A percentile compares a stretch with the other conserved stretches of the same genome.
Conservation (phyloP, 2,888 invertebrate species). For the Punctoribates punctum region DNA sequence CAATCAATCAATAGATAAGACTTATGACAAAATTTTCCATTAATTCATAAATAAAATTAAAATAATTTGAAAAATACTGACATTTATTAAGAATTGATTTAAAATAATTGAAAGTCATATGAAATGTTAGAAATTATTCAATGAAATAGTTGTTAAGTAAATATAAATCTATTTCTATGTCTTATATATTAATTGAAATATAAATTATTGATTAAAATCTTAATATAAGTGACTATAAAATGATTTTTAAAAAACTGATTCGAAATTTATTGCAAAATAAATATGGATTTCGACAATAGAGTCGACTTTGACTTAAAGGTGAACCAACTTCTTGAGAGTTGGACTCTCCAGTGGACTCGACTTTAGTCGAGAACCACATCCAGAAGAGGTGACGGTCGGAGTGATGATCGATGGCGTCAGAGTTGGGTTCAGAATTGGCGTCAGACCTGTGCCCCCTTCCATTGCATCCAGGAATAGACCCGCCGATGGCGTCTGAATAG, state of each 20-base stretch:
- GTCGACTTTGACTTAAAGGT: background rate
- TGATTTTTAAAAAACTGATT: background rate
- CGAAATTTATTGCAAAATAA: conserved; percentile 3
- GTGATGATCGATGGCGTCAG: conserved; percentile 35
- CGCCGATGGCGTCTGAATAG: conserved; percentile 75
- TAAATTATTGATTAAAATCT: background rate
- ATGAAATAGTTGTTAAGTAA: too few relatives aligned
- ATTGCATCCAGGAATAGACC: conserved; percentile 87
- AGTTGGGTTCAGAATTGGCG: conserved; percentile 63
- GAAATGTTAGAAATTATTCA: too few relatives aligned
- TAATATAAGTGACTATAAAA: background rate
- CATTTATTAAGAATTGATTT: background rate
- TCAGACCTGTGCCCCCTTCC: conserved; percentile 85
- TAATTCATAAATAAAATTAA: too few relatives aligned
- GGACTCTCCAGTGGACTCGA: conserved; percentile 7
- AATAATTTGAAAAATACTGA: too few relatives aligned
- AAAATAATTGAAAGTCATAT: background rate
- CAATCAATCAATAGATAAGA: too few relatives aligned
- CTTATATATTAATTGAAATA: background rate
- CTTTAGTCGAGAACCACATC: background rate
- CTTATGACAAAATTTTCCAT: too few relatives aligned
- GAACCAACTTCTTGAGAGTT: conserved; percentile 12
- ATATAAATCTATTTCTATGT: background rate
- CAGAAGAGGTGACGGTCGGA: background rate
- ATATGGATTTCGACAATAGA: background rate